Evolutionary conservation across 2,797 vertebrate genomes (phyloP).

Genomic region (Phyllotis vaccarum): DNA sequence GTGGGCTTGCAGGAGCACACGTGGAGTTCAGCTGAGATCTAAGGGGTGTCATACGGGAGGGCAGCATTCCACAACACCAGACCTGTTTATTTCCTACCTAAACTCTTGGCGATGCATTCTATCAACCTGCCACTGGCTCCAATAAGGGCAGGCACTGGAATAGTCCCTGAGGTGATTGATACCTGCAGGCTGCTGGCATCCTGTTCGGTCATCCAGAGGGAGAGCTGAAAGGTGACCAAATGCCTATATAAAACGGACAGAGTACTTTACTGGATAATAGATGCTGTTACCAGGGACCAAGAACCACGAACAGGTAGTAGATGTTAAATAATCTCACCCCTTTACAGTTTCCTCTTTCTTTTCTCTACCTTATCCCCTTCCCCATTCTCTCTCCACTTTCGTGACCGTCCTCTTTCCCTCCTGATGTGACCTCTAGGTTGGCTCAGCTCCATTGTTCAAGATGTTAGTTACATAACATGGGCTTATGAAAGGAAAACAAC

Average conservation of each 20-base stretch:
- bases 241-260: not conserved
- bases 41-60: too few relatives aligned
- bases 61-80: not conserved
- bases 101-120: not conserved
- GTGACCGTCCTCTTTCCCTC: conserved; percentile 25
- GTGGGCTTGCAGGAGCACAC: not conserved
- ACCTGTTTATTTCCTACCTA: not conserved
- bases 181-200: not conserved
- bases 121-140: not conserved
- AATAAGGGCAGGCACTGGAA: not conserved
- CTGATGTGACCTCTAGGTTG: conserved; percentile 79
- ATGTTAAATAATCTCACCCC: conserved; percentile 64
- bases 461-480: conserved; percentile 85
- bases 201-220: not conserved
- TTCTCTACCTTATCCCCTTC: not conserved
- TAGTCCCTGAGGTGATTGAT: not conserved
- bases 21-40: not conserved
- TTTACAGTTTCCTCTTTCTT: conserved; percentile 28
- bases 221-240: not conserved
- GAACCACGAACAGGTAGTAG: conserved; percentile 42
- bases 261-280: not conserved
- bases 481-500: conserved; percentile 86
- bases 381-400: not conserved
- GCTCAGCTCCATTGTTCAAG: conserved; percentile 81
- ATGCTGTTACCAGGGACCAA: conserved; percentile 60